phyloP scores from a whole-genome alignment of 1,140 invertebrate species.

The Palaemon carinicauda region DNA sequence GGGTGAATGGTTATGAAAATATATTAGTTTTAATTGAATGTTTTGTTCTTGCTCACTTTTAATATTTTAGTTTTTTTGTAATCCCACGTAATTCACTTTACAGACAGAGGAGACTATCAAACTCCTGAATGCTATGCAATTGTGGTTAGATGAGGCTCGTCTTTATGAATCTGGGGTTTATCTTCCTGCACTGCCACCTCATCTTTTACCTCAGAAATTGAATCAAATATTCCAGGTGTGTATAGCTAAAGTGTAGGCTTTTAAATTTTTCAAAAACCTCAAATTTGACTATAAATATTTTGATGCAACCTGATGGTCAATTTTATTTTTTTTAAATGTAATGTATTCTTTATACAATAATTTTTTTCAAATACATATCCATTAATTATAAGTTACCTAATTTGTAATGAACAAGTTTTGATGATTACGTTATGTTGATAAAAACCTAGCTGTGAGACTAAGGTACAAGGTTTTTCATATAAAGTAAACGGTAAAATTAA shows the following conservation, averaged over 20 bases:
- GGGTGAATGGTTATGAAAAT: no score
- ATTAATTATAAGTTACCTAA: no score
- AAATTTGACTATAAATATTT: not conserved
- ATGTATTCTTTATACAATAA: no score
- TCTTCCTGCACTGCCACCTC: slow-evolving; percentile 77
- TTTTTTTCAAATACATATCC: no score
- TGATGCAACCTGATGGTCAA: no score
- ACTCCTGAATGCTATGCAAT: slow-evolving; percentile 73
- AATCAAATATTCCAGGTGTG: slow-evolving; percentile 42
- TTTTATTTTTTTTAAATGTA: no score
- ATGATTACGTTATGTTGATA: no score
- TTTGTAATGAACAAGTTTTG: no score
- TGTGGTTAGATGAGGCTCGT: slow-evolving; percentile 82
- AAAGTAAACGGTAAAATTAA: no score
- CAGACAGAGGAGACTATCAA: slow-evolving; percentile 62
- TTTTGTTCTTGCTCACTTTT: no score
- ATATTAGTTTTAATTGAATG: not conserved
- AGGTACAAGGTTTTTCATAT: no score
- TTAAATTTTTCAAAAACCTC: slow-evolving; percentile 6
- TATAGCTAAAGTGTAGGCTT: not conserved
- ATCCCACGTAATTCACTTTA: not conserved
- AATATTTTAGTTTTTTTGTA: slow-evolving; percentile 50
- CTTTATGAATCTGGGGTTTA: slow-evolving; percentile 76
- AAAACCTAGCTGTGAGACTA: no score
- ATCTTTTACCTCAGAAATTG: slow-evolving; percentile 73